phyloP scores from a whole-genome alignment of 2,888 invertebrate species.

The Osmoderma eremita region DNA sequence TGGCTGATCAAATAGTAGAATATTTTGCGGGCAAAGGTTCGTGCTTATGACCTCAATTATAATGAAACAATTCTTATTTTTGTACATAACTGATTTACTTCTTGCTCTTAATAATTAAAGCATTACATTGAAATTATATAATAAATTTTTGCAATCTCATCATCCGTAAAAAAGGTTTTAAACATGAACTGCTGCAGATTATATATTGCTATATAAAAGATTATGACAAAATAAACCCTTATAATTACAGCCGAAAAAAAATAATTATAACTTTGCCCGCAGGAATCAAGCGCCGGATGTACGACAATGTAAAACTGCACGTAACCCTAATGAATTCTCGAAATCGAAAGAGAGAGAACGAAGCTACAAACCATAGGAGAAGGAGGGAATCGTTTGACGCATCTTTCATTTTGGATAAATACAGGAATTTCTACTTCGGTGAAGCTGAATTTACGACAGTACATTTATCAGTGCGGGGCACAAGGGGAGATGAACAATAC shows the following conservation, averaged over 20 bases:
- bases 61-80: no score
- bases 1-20: slow-evolving; percentile 71
- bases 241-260: not conserved
- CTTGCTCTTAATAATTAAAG: no score
- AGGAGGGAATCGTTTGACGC: slow-evolving; percentile 72
- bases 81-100: no score
- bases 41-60: not conserved
- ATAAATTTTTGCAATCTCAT: no score
- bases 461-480: slow-evolving; percentile 75
- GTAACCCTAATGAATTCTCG: slow-evolving; percentile 85
- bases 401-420: slow-evolving; percentile 72
- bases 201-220: no score
- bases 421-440: slow-evolving; percentile 78
- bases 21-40: slow-evolving; percentile 72
- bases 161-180: no score
- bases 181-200: no score
- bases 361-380: slow-evolving; percentile 50
- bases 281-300: slow-evolving; percentile 68
- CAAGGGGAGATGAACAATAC: slow-evolving; percentile 69
- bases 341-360: slow-evolving; percentile 64
- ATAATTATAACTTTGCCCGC: slow-evolving; percentile 44
- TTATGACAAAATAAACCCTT: no score
- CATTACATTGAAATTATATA: no score
- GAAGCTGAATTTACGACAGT: slow-evolving; percentile 70
- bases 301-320: slow-evolving; percentile 82